Base-by-base conservation (phyloP, 37 sponge, comb jelly and placozoan genomes). In the Aplysina aerophoba region DNA sequence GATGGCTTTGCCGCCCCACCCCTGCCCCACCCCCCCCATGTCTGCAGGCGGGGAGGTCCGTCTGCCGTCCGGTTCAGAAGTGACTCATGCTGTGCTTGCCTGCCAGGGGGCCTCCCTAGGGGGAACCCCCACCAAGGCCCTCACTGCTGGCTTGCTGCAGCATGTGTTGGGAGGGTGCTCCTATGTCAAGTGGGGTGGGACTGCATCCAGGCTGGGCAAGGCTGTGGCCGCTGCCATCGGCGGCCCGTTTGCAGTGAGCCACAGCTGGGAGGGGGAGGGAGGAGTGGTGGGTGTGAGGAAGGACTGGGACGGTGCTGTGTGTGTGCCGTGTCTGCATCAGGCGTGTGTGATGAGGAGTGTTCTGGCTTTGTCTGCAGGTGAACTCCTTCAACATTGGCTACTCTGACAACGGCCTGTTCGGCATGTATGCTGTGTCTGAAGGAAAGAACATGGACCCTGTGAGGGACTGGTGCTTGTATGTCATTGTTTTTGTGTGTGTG, bases 381-480 rank as follows among this genome's bases (percentile, higher is more conserved):
- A 62, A 79, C 63, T 82, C 90, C 41, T 13, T 91, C 55, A 91
- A 94, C 60, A 22, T 94, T 14, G 74, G 62, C 61, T 91, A 94
- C 73, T 83, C 93, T 54, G 93, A 94, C 85, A 89, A 64, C 86
- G 95, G 95, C 0, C 86, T 94, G 65, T 91, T 94, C 83, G 95
- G 93, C 1, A 55, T 90, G 17, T 93, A 90, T 61, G 74, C 79
- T 30, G 59, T 88, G 16, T 74, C 83, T 35, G 79, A 85, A 33
- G 83, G 83, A 12, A 31, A 38, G 19, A 50, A 50, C 22, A 58
- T 93, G 19, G 94, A 84, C 57, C 73, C 87, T 77, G 94, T 93
- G 37, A 35, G 79, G 35, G 11, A 15, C 34, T 25, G n/a, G n/a
- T n/a, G n/a, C n/a, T n/a, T n/a, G n/a, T n/a, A n/a, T n/a, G n/a